Evolutionary conservation across 2,113 vertebrate species (phyloP), one percentile per base, ranked within the genome.

Genomic region (Alces alces): DNA sequence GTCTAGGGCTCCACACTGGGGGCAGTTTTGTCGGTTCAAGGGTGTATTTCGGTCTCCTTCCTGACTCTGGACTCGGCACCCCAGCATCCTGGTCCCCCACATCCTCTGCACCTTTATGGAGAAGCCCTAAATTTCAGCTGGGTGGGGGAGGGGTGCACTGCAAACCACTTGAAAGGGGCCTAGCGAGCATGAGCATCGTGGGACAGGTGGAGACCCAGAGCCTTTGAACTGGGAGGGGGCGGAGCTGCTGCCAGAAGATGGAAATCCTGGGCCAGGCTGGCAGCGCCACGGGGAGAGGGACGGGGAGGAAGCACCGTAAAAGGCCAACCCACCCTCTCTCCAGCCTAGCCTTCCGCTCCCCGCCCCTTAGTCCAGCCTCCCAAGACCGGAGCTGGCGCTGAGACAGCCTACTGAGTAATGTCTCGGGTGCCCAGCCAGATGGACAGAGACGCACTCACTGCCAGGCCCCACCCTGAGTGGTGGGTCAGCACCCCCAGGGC

Each of bases 151-250:
- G 79, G 61, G 14, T 66, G 2, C 36, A 11, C 33, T 27, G 64
- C 58, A 83, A 97, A 94, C 95, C 95, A 98, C 97, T 94, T 97
- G 28, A 95, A 97, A 98, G 93, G 91, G 91, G 64, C 88, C 60
- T 5, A 33, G 90, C 30, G 76, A 83, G 95, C 85, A 92, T 92
- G 76, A 83, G 95, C 85, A 92, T 93, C 58, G 85, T 16, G 33
- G n/a, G 79, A 91, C 92, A 94, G 95, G 78, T 95, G 97, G 96
- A 87, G 85, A 86, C 76, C n/a, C 50, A 43, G 90, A 61, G 85
- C 52, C 96, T 98, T 96, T 96, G 97, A 97, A 93, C 92, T 92
- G n/a, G 86, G 83, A 58, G 27, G 14, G 55, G 91, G 10, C 3
- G 61, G 93, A 58, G 55, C 79, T 43, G 58, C 45, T 92, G 57